Conservation (phyloP, 2,113 vertebrate genomes). For the Collichthys lucidus region DNA sequence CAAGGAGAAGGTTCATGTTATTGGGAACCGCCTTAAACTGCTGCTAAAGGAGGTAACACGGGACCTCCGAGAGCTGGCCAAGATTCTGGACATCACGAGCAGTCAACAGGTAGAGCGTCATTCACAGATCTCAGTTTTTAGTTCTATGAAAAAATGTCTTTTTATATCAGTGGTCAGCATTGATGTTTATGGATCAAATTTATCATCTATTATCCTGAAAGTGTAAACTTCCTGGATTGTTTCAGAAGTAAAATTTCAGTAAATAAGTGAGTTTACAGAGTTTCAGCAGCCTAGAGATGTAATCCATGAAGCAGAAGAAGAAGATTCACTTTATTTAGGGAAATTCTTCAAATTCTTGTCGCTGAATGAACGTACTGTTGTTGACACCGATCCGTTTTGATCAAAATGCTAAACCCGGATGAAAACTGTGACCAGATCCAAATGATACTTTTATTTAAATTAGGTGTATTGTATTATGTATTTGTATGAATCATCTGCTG, state of each 20-base stretch:
- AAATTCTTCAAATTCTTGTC: background rate
- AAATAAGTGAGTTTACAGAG: background rate
- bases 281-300: background rate
- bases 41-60: constrained; percentile 94
- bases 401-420: too few relatives aligned
- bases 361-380: background rate
- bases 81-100: constrained; percentile 90
- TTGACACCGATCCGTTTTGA: background rate
- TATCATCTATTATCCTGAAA: too few relatives aligned
- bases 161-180: background rate
- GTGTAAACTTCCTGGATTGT: background rate
- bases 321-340: too few relatives aligned
- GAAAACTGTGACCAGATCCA: too few relatives aligned
- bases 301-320: background rate
- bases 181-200: background rate
- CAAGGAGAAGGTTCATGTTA: constrained; percentile 98
- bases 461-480: background rate
- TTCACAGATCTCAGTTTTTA: background rate
- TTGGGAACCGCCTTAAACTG: constrained; percentile 95
- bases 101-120: constrained; percentile 89
- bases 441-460: background rate
- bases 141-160: too few relatives aligned
- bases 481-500: background rate
- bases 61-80: constrained; percentile 92
- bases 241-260: background rate